Evolutionary conservation across 2,888 invertebrate genomes (phyloP).

Genomic region (Cerastis leucographa): DNA sequence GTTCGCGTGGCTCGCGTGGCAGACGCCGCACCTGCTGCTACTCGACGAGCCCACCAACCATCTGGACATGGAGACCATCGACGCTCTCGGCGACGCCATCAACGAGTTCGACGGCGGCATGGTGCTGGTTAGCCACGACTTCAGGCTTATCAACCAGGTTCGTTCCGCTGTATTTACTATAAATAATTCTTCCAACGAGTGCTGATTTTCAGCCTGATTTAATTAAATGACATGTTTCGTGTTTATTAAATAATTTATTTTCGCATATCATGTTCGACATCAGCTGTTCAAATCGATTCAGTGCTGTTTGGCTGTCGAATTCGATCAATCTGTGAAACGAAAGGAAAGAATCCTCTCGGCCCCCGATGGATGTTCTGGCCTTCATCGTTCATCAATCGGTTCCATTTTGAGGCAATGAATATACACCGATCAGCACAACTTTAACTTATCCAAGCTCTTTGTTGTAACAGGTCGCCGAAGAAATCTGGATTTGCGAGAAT

Average conservation of each 20-base stretch:
- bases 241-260: not conserved
- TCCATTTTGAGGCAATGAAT: not conserved
- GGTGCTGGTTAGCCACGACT: slow-evolving; percentile 99
- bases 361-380: not conserved
- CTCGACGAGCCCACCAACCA: slow-evolving; percentile 97
- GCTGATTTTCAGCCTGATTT: not conserved
- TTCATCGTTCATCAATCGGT: not conserved
- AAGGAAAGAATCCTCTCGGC: not conserved
- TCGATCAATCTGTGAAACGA: not conserved
- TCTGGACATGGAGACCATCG: slow-evolving; percentile 99
- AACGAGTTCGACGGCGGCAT: slow-evolving; percentile 99
- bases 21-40: slow-evolving; percentile 97
- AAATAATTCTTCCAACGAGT: not conserved
- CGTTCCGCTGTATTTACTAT: slow-evolving; percentile 44
- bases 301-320: not conserved
- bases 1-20: slow-evolving; percentile 99
- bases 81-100: slow-evolving; percentile 99
- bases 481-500: slow-evolving; percentile 99
- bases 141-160: slow-evolving; percentile 99
- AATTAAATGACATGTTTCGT: not conserved
- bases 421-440: not conserved
- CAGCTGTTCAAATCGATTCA: not conserved
- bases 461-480: slow-evolving; percentile 96
- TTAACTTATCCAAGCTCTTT: slow-evolving; percentile 17
- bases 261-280: not conserved